Evolutionary conservation across 2,888 invertebrate species (phyloP).

Genomic region (Macrosiphum euphorbiae): DNA sequence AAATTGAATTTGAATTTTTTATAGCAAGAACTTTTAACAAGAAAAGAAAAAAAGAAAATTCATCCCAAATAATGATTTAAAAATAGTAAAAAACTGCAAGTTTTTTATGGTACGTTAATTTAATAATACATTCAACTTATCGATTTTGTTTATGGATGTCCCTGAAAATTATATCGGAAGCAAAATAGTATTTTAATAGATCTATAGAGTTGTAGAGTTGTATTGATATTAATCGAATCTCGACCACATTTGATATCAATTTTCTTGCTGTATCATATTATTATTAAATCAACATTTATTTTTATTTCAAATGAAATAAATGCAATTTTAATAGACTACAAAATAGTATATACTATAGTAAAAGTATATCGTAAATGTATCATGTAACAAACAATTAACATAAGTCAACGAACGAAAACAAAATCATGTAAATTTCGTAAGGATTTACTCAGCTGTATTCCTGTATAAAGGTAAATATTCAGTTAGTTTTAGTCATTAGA

Average conservation of each 20-base stretch:
- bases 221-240: neutral
- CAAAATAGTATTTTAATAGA: neutral
- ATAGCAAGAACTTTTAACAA: neutral
- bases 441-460: neutral
- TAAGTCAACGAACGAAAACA: neutral
- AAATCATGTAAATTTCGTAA: neutral
- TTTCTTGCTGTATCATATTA: neutral
- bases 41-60: neutral
- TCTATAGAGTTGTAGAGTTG: neutral
- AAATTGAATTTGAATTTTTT: constrained; percentile 11
- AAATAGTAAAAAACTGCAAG: neutral
- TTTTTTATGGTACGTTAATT: neutral
- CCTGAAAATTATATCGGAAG: neutral
- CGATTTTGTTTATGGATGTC: neutral
- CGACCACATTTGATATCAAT: neutral
- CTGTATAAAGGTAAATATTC: neutral
- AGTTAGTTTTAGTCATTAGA: neutral
- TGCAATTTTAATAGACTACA: neutral
- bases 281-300: neutral
- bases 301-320: neutral
- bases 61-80: neutral
- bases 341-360: neutral
- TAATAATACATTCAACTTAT: neutral
- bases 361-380: neutral
- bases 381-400: neutral